Base-by-base conservation (phyloP, 1,140 invertebrate species). In the Pseudoatta argentina region DNA sequence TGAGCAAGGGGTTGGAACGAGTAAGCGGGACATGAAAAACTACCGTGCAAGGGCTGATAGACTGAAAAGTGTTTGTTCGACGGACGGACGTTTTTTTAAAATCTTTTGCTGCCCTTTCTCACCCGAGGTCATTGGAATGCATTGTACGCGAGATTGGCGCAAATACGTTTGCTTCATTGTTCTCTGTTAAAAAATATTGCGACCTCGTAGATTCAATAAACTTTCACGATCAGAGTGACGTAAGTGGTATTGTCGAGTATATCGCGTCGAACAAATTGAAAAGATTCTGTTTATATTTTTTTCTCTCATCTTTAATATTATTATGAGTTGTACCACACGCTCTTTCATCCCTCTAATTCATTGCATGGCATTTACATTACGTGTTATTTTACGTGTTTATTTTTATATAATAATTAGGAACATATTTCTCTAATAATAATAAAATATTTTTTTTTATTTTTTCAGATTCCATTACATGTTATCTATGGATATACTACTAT, bases 11-110 rank as follows among this genome's bases (percentile, higher is more conserved):
- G 83, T 87, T 67, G 89, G 73, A 90, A 72, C 83, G 77, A 75
- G 67, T 78, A 88, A 90, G 87, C 87, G 88, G 39, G 86, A 88
- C 86, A 87, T 86, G 82, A 91, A 91, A 91, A 91, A 91, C 85
- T 91, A 78, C 57, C 77, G 71, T 55, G 66, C 61, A 69, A 81
- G 73, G 55, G 55, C 72, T 67, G 86, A 81, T 83, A 85, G 83
- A 87, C 89, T 90, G 89, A 90, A 91, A 90, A 90, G 76, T 88
- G 87, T 81, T 87, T 64, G 55, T 55, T 78, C 83, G 59, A 67
- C 64, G 34, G 21, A 72, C 71, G 24, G 39, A 61, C 59, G 61
- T 69, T 69, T 85, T 85, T 75, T 77, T 67, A 8, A 73, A 83
- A 83, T 61, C 79, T 75, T 55, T 69, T 21, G 77, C 76, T 24